phyloP scores from a whole-genome alignment of 2,797 vertebrate species.

The Neopelma chrysocephalum region DNA sequence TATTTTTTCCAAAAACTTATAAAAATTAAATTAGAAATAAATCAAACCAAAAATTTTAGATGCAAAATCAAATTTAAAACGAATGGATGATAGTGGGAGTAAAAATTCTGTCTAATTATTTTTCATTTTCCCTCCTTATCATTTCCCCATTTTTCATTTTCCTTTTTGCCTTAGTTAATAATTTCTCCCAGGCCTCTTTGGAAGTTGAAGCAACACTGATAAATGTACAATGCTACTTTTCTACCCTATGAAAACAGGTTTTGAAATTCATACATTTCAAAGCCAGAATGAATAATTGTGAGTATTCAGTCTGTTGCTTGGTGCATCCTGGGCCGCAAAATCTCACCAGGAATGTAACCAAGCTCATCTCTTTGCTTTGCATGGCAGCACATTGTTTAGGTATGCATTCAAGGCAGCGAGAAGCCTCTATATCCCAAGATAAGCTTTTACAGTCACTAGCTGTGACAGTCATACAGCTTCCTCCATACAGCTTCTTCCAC shows the following conservation, averaged over 20 bases:
- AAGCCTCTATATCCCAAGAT: neutral
- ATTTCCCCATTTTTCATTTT: neutral
- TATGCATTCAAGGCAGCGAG: neutral
- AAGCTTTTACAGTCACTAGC: constrained; percentile 1
- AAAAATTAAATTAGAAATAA: neutral
- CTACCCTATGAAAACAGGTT: neutral
- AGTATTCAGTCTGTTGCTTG: neutral
- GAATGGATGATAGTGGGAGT: neutral
- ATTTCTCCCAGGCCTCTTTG: neutral
- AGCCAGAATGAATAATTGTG: neutral
- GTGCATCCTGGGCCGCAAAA: neutral
- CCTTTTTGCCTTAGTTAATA: neutral
- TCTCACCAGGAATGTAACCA: constrained; percentile 1
- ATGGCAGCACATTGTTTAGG: neutral
- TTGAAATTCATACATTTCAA: neutral
- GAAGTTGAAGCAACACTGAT: neutral
- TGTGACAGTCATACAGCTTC: neutral
- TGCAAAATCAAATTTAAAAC: neutral
- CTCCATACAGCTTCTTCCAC: neutral
- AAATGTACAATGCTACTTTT: constrained; percentile 1
- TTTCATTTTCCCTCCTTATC: neutral
- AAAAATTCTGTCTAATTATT: neutral
- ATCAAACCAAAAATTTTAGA: neutral
- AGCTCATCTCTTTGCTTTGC: neutral
- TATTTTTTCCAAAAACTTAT: neutral